Evolutionary conservation across 1,140 invertebrate genomes (phyloP).

Genomic region (Camponotus vicinus): DNA sequence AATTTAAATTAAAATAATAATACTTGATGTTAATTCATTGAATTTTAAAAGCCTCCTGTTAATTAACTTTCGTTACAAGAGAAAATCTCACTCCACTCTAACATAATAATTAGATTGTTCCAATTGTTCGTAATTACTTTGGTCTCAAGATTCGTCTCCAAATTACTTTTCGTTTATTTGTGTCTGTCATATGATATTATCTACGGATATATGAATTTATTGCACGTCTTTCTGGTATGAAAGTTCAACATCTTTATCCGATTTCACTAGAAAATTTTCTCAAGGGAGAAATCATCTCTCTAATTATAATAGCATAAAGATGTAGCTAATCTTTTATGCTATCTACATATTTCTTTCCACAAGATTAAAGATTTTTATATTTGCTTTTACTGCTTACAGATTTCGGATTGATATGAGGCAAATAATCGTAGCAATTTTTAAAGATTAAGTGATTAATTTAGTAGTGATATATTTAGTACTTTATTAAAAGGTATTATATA

Average conservation of each 20-base stretch:
- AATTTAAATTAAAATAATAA: constrained; percentile 18
- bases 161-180: neutral
- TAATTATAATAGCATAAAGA: constrained; percentile 37
- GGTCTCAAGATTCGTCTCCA: neutral
- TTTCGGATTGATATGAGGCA: neutral
- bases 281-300: neutral
- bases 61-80: neutral
- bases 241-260: constrained; percentile 44
- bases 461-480: neutral
- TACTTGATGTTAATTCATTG: neutral
- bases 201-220: constrained; percentile 9
- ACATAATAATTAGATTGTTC: neutral
- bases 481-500: neutral
- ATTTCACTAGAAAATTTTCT: constrained; percentile 52
- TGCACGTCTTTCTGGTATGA: constrained; percentile 14
- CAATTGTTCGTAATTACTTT: constrained; percentile 4
- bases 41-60: neutral
- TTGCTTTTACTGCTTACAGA: neutral
- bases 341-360: neutral
- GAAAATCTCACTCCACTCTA: neutral
- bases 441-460: neutral
- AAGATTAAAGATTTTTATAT: constrained; percentile 16
- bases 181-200: constrained; percentile 17
- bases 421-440: neutral
- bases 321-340: constrained; percentile 23